These are phyloP conservation scores for Merluccius polli DNA, from an alignment of 2,797 vertebrate species.

Conservation along the genomic window DNA sequence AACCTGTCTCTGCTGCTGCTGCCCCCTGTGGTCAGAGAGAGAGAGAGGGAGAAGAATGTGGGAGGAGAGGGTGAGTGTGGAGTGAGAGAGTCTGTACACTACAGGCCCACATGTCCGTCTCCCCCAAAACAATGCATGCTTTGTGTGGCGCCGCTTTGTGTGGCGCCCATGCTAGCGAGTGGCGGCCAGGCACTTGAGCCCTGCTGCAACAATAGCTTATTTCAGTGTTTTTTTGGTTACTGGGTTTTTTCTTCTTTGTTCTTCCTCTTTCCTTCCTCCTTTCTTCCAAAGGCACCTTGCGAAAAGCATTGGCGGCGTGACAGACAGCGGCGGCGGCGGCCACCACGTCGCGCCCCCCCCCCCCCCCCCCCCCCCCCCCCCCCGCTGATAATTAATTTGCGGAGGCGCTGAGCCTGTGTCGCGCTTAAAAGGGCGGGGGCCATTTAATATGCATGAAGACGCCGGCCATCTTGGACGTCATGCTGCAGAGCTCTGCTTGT, in stretches of 20 bases:
- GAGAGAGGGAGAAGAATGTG: too few relatives aligned
- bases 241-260: neutral
- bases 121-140: neutral
- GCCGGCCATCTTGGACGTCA: constrained; percentile 2
- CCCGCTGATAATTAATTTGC: constrained; percentile 61
- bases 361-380: constrained; percentile 15
- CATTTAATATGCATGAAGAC: constrained; percentile 68
- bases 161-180: neutral
- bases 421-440: constrained; percentile 56
- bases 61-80: neutral
- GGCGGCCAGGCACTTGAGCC: neutral
- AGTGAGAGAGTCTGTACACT: neutral
- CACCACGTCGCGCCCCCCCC: neutral
- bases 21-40: too few relatives aligned
- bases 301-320: neutral
- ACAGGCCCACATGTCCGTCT: neutral
- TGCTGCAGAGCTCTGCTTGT: neutral
- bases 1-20: too few relatives aligned
- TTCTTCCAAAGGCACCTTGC: neutral
- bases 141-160: neutral
- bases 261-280: neutral
- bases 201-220: neutral
- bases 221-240: neutral
- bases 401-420: constrained; percentile 37
- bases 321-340: neutral